Base-by-base conservation (phyloP, 2,888 invertebrate species). In the Morpho achilles region DNA sequence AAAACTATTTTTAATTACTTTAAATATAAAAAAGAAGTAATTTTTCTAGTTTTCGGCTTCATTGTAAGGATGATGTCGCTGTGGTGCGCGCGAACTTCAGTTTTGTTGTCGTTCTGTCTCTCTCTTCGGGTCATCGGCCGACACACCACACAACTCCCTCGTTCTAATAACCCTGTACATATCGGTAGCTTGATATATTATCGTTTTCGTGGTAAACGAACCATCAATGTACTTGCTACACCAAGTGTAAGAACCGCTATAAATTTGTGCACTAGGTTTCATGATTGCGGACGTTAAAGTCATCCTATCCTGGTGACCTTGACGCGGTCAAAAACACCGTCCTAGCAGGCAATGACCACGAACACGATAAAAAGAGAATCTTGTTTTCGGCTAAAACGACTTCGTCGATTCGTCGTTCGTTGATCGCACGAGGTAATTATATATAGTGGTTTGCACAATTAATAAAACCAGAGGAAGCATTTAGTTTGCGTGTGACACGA, bases 41-140 rank as follows among this genome's bases (percentile, higher is more conserved):
- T 53, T 53, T 59, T 50, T 52, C 42, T 50, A 10, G 40, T 58
- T 53, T 47, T 49, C 45, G 45, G 52, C 41, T 45, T 41, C 40
- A 49, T 7, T 57, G 46, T 46, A 50, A 59, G 57, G 44, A 61
- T 54, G 53, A 54, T 60, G 61, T 52, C 62, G 58, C 47, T 39
- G 42, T 60, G 65, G 67, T 66, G 63, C 77, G 85, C 80, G 77
- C 87, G 79, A 89, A 89, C 87, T 89, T 89, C 89, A 87, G 76
- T 68, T 77, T 87, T 90, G 88, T 90, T 90, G 88, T 90, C 83
- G 77, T 71, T 87, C 89, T 68, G 77, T 89, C 90, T 85, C 88
- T 72, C 74, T 79, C 89, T 84, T 67, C 75, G 69, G 90, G 88
- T 89, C 90, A 88, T 85, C 81, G 89, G 77, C 87, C 87, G 76